phyloP scores from a whole-genome alignment of 2,797 vertebrate species.

The Avahi laniger region DNA sequence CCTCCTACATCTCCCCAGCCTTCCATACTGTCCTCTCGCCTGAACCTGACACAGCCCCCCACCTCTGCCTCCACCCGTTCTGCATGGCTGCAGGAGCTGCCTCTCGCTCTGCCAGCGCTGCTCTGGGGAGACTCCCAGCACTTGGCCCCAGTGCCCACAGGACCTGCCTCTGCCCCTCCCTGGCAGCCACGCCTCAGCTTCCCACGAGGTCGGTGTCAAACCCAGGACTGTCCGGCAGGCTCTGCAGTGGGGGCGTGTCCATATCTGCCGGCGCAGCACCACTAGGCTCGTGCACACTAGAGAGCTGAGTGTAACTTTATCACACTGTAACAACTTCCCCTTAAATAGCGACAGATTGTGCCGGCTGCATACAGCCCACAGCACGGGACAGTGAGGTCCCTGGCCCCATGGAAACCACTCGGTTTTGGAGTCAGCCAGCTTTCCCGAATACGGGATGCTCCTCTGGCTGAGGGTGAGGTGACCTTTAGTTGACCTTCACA shows the following conservation, averaged over 20 bases:
- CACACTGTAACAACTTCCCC: not conserved
- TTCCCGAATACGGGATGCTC: not conserved
- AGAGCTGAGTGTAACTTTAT: not conserved
- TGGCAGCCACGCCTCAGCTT: not conserved
- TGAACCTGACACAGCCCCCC: too few relatives aligned
- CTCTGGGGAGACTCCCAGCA: too few relatives aligned
- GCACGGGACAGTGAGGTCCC: not conserved
- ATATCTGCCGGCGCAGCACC: too few relatives aligned
- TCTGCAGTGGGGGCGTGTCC: too few relatives aligned
- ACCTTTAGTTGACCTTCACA: not conserved
- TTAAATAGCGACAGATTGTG: not conserved
- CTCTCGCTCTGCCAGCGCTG: too few relatives aligned
- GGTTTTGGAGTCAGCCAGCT: not conserved
- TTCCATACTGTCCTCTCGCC: not conserved
- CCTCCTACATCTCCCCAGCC: too few relatives aligned
- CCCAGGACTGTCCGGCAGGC: fast-evolving
- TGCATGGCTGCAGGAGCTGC: not conserved
- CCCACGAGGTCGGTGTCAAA: not conserved
- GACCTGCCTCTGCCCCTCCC: not conserved
- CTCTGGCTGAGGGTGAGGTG: not conserved
- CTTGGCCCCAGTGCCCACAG: not conserved
- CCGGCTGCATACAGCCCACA: not conserved
- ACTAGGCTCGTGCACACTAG: fast-evolving
- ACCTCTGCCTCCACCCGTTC: too few relatives aligned
- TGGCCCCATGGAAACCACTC: not conserved